Percentiles rank a stretch among this genome's conserved stretches.
Evolutionary conservation across 2,113 vertebrate species (phyloP).

Genomic region (Lycaon pictus): DNA sequence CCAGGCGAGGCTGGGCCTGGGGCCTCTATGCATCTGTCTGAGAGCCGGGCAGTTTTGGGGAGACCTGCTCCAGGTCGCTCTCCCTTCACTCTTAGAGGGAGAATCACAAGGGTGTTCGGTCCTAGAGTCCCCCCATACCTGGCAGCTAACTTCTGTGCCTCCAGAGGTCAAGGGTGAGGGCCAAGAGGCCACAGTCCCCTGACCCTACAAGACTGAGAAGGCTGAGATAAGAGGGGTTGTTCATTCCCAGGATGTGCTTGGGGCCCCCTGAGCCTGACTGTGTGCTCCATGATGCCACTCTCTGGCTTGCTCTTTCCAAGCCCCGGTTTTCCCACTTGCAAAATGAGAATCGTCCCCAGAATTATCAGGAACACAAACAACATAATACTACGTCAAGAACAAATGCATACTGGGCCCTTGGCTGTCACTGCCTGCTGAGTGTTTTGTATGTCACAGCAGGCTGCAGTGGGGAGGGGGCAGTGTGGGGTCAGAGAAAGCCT

Average conservation of each 20-base stretch:
- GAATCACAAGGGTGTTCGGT: neutral
- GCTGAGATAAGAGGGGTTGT: neutral
- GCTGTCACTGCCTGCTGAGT: neutral
- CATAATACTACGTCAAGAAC: neutral
- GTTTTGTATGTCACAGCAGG: neutral
- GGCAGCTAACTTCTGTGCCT: neutral
- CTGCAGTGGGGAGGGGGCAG: neutral
- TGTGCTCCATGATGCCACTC: accelerated
- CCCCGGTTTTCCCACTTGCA: neutral
- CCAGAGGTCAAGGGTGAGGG: neutral
- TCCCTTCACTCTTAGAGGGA: neutral
- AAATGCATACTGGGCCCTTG: neutral
- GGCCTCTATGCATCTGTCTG: neutral
- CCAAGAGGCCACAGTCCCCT: neutral
- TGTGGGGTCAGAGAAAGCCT: neutral
- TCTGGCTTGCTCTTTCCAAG: neutral
- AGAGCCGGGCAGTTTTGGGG: neutral
- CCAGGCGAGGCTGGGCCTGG: neutral
- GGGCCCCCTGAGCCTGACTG: neutral
- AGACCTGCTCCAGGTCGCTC: neutral
- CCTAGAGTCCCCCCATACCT: neutral
- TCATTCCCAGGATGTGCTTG: neutral
- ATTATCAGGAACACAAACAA: neutral
- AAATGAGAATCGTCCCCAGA: neutral
- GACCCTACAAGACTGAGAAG: neutral